Evolutionary conservation across 2,113 vertebrate species (phyloP).

Genomic region (Silurus asotus): DNA sequence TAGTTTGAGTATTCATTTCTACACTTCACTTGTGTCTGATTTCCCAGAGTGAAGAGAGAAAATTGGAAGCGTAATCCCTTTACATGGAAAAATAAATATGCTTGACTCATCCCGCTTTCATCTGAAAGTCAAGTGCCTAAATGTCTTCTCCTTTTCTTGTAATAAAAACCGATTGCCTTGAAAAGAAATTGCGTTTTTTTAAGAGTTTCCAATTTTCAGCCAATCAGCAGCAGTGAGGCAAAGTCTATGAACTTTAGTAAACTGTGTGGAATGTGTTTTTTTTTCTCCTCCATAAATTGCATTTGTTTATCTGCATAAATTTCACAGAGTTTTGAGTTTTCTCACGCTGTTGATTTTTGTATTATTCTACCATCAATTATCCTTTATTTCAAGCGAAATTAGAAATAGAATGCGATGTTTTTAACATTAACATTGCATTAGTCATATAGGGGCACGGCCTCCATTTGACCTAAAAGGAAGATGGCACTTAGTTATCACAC

Average conservation of each 20-base stretch:
- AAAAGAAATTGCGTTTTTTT: not conserved
- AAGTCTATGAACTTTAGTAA: not conserved
- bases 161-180: constrained; percentile 19
- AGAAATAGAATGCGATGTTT: not conserved
- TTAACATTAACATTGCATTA: not conserved
- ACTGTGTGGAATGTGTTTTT: not conserved
- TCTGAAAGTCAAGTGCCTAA: not conserved
- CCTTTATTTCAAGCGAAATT: not conserved
- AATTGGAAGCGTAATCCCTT: constrained; percentile 14
- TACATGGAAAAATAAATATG: constrained; percentile 16
- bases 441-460: not conserved
- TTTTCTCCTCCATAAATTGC: not conserved
- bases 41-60: constrained; percentile 26
- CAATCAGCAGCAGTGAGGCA: not conserved
- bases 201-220: constrained; percentile 5
- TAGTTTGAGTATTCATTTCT: not conserved
- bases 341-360: not conserved
- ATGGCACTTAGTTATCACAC: not conserved
- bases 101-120: not conserved
- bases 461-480: not conserved
- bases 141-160: not conserved
- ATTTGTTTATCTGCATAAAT: not conserved
- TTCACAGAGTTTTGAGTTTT: not conserved
- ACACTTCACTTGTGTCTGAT: constrained; percentile 16
- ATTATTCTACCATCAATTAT: not conserved